A percentile compares a stretch with the other conserved stretches of the same genome.
These are phyloP conservation scores for Spilarctia lutea DNA, from an alignment of 2,888 invertebrate genomes.

Conservation along the genomic window DNA sequence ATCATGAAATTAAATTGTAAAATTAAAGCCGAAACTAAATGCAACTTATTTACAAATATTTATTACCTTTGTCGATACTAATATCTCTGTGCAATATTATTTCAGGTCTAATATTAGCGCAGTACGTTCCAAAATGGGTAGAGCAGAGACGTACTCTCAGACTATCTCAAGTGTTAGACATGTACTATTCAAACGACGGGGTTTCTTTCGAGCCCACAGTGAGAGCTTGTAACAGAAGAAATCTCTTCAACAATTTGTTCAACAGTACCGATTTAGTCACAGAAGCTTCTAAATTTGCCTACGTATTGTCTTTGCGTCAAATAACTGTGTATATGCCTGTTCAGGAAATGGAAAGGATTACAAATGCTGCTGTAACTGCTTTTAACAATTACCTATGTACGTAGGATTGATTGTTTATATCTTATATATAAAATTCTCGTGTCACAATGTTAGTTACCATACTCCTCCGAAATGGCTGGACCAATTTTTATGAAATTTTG, in stretches of 20 bases:
- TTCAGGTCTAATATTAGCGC: constrained; percentile 85
- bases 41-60: neutral
- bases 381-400: constrained; percentile 85
- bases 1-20: no score
- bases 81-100: neutral
- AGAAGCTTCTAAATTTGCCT: constrained; percentile 78
- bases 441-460: no score
- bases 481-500: no score
- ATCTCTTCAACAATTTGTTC: constrained; percentile 76
- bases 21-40: no score
- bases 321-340: constrained; percentile 76
- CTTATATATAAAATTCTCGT: no score
- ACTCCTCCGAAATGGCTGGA: no score
- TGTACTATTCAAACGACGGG: constrained; percentile 89
- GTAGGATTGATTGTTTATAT: constrained; percentile 76
- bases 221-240: constrained; percentile 86
- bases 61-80: no score
- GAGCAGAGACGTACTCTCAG: constrained; percentile 81
- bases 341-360: constrained; percentile 80
- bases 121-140: constrained; percentile 83
- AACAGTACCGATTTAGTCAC: constrained; percentile 69
- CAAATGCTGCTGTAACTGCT: constrained; percentile 77
- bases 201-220: constrained; percentile 84
- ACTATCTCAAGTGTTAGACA: constrained; percentile 88
- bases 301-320: constrained; percentile 75